phyloP scores from a whole-genome alignment of 2,797 vertebrate genomes.

The Neostethus bicornis region DNA sequence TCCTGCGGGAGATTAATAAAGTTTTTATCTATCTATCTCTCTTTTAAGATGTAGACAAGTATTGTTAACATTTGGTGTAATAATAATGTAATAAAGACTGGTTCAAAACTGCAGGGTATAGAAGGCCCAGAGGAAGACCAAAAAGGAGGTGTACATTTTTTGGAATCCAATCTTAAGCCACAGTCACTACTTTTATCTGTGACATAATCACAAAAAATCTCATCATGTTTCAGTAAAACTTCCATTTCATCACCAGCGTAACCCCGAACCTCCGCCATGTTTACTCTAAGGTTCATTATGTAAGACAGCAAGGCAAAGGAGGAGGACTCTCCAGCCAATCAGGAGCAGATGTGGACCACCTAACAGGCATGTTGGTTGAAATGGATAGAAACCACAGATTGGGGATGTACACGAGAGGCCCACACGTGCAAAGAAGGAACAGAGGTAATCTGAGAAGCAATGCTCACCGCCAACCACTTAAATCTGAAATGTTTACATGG shows the following conservation, averaged over 20 bases:
- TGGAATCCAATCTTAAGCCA: too few species aligned
- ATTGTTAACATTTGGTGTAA: too few species aligned
- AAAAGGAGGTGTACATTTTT: too few species aligned
- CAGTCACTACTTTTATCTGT: neutral
- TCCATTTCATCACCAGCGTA: neutral
- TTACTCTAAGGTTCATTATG: neutral
- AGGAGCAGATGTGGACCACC: neutral
- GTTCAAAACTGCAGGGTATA: too few species aligned
- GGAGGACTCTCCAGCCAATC: neutral
- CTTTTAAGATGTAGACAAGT: too few species aligned
- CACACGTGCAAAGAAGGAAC: neutral
- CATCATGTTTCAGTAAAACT: neutral
- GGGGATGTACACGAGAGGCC: neutral
- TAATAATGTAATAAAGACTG: too few species aligned
- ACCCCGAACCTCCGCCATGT: neutral
- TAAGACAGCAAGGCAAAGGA: neutral
- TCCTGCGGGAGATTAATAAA: too few species aligned
- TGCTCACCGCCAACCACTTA: neutral
- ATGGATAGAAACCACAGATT: neutral
- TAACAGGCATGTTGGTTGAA: neutral
- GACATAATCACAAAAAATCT: neutral
- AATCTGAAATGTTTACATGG: neutral
- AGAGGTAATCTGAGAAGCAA: neutral
- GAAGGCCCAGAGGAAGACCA: too few species aligned
- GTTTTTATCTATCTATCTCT: too few species aligned